A percentile compares a stretch with the other conserved stretches of the same genome.
Evolutionary conservation across 1,140 invertebrate genomes (phyloP).

Genomic region (Spodoptera frugiperda): DNA sequence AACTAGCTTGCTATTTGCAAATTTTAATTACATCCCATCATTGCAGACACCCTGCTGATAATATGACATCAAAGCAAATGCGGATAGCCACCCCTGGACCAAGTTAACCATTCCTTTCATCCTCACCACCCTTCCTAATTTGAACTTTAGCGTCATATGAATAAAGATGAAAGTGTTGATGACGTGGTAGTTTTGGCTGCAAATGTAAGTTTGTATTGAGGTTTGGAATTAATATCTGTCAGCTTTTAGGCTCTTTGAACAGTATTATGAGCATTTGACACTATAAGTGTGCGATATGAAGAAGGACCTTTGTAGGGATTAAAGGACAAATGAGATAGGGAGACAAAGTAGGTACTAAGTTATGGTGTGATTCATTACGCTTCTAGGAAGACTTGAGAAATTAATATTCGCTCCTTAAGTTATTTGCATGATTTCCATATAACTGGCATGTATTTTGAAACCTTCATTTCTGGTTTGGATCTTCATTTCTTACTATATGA

Average conservation of each 20-base stretch:
- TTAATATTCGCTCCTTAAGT: conserved; percentile 2
- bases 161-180: conserved; percentile 46
- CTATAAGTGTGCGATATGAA: conserved; percentile 68
- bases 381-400: conserved; percentile 2
- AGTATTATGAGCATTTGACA: conserved; percentile 70
- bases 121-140: background rate
- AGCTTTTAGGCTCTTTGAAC: conserved; percentile 66
- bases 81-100: conserved; percentile 36
- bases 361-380: conserved; percentile 4
- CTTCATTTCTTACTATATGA: no score
- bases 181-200: background rate
- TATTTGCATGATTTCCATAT: no score
- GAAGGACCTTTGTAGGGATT: conserved; percentile 57
- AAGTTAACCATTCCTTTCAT: background rate
- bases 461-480: no score
- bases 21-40: conserved; percentile 63
- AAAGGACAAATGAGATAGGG: conserved; percentile 41
- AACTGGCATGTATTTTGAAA: no score
- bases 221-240: conserved; percentile 74
- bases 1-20: conserved; percentile 37
- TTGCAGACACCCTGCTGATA: conserved; percentile 61
- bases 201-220: conserved; percentile 51
- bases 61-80: conserved; percentile 66
- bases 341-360: conserved; percentile 29
- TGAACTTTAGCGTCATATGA: background rate